These are phyloP conservation scores for Aspidiotus destructor DNA, from an alignment of 2,888 invertebrate genomes.

Conservation along the genomic window DNA sequence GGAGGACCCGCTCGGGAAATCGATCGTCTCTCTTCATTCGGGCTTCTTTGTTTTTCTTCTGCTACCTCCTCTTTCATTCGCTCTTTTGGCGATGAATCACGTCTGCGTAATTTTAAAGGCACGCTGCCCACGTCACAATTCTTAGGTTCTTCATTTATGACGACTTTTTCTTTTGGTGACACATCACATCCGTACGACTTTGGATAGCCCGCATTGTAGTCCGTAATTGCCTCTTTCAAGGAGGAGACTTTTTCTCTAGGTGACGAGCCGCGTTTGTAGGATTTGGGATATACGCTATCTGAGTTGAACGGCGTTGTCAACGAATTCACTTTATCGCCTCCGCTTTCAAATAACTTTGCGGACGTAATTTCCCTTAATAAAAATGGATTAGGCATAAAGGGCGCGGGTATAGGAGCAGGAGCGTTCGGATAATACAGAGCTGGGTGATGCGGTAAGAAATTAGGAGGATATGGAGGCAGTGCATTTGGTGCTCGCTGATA, in stretches of 20 bases:
- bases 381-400: slow-evolving; percentile 27
- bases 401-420: slow-evolving; percentile 14
- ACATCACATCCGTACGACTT: too few species aligned
- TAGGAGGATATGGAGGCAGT: slow-evolving; percentile 39
- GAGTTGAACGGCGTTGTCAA: background rate
- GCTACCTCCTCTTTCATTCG: too few species aligned
- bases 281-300: slow-evolving; percentile 3
- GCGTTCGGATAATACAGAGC: slow-evolving; percentile 6
- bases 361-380: slow-evolving; percentile 20
- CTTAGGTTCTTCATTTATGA: background rate
- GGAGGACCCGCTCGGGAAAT: background rate
- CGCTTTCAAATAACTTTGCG: slow-evolving; percentile 4
- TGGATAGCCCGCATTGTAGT: too few species aligned
- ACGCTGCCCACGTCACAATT: too few species aligned
- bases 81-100: too few species aligned
- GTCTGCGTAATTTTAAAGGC: too few species aligned
- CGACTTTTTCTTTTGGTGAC: too few species aligned
- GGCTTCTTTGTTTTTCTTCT: too few species aligned
- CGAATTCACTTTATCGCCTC: slow-evolving; percentile 6
- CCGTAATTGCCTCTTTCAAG: too few species aligned
- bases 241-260: too few species aligned
- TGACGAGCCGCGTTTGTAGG: background rate
- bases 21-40: too few species aligned
- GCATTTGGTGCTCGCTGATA: slow-evolving; percentile 52
- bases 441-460: slow-evolving; percentile 17